Conservation (phyloP, 23 tunicate species). For the Trididemnum clinides region DNA sequence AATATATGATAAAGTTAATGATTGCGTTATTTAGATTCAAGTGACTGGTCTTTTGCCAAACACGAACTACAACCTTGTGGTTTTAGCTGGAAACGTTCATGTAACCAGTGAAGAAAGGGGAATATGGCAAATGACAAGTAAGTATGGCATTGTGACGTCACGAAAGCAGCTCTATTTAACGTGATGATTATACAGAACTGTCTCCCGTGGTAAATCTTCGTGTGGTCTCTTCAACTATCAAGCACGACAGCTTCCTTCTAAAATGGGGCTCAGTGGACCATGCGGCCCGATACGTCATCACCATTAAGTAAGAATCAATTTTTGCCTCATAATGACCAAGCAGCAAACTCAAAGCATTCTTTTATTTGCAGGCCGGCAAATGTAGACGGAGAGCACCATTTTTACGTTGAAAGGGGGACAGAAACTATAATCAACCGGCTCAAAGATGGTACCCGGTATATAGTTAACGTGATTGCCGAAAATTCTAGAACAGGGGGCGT, state of each 20-base stretch:
- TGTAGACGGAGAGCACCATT: neutral
- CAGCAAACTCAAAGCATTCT: neutral
- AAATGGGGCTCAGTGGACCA: slow-evolving; percentile 49
- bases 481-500: slow-evolving; percentile 65
- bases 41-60: slow-evolving; percentile 61
- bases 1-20: too few relatives aligned
- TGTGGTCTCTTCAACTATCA: slow-evolving; percentile 38
- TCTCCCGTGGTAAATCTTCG: slow-evolving; percentile 64
- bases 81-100: slow-evolving; percentile 80
- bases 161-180: neutral
- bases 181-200: slow-evolving; percentile 42
- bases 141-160: neutral
- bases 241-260: slow-evolving; percentile 43
- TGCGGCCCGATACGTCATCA: slow-evolving; percentile 52
- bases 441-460: slow-evolving; percentile 65
- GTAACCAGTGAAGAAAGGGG: slow-evolving; percentile 53
- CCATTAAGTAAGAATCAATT: slow-evolving; percentile 26
- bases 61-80: slow-evolving; percentile 71
- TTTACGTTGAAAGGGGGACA: slow-evolving; percentile 38
- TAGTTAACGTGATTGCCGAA: slow-evolving; percentile 59
- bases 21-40: slow-evolving; percentile 30
- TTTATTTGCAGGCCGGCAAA: slow-evolving; percentile 50
- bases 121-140: slow-evolving; percentile 77
- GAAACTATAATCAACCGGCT: slow-evolving; percentile 27
- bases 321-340: neutral